These are phyloP conservation scores for Cardiocondyla obscurior DNA, from an alignment of 1,140 invertebrate species.

Conservation along the genomic window DNA sequence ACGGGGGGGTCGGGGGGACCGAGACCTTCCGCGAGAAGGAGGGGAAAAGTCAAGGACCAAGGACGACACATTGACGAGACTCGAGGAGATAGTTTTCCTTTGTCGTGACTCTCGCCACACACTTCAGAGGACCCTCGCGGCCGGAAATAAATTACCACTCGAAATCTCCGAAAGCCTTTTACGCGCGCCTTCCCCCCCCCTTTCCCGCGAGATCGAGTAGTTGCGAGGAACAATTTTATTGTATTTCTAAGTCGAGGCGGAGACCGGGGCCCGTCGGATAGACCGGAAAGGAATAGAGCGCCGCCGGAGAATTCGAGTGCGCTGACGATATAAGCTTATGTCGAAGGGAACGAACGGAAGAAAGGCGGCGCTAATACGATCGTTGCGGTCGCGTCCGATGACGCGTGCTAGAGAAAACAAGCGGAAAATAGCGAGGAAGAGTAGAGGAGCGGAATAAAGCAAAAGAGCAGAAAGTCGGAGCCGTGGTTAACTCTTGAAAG, in stretches of 20 bases:
- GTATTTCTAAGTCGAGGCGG: slow-evolving; percentile 63
- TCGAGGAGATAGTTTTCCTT: slow-evolving; percentile 71
- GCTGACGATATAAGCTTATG: slow-evolving; percentile 68
- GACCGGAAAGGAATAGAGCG: slow-evolving; percentile 19
- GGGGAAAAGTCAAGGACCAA: slow-evolving; percentile 33
- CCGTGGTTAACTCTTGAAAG: slow-evolving; percentile 17
- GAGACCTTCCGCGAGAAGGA: too few relatives aligned
- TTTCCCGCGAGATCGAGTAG: slow-evolving; percentile 65
- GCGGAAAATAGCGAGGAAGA: slow-evolving; percentile 1
- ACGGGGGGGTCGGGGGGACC: not conserved
- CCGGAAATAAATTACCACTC: slow-evolving; percentile 75
- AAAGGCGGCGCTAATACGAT: slow-evolving; percentile 63
- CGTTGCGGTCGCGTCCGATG: slow-evolving; percentile 29
- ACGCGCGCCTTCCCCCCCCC: too few relatives aligned
- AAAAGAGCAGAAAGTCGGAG: not conserved
- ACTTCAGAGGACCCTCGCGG: slow-evolving; percentile 60
- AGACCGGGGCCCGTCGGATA: slow-evolving; percentile 40
- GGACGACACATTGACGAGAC: slow-evolving; percentile 65
- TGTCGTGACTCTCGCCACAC: slow-evolving; percentile 64
- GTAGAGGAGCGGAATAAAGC: not conserved
- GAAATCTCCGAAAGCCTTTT: slow-evolving; percentile 74
- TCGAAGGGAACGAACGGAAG: slow-evolving; percentile 51
- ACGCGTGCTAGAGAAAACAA: slow-evolving; percentile 50
- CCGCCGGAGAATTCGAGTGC: slow-evolving; percentile 26
- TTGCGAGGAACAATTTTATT: slow-evolving; percentile 71